Evolutionary conservation across 2,113 vertebrate species (phyloP).

Genomic region (Platysteira castanea): DNA sequence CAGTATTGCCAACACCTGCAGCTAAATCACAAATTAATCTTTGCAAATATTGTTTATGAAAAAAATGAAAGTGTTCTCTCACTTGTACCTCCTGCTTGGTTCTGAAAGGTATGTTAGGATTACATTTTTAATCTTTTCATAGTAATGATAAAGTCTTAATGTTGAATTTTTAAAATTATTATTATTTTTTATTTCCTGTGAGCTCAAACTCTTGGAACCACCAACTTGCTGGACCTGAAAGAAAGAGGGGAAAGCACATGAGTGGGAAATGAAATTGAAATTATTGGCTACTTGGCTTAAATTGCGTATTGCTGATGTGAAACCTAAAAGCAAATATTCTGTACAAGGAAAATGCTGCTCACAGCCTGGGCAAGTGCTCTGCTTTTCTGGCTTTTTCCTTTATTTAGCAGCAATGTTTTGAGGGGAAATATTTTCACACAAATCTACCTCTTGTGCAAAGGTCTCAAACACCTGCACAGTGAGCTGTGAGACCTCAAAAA

Average conservation of each 20-base stretch:
- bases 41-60: background rate
- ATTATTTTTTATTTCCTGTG: background rate
- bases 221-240: background rate
- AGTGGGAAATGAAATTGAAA: background rate
- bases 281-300: background rate
- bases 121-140: background rate
- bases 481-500: background rate
- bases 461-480: background rate
- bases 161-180: background rate
- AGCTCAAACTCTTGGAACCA: background rate
- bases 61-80: background rate
- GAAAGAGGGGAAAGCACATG: background rate
- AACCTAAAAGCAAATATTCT: background rate
- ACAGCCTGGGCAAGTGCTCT: background rate
- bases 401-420: background rate
- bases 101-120: background rate
- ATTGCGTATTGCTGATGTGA: background rate
- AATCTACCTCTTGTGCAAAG: rapidly evolving
- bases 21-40: background rate
- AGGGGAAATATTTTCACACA: background rate
- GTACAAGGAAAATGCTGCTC: background rate
- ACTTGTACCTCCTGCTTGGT: background rate
- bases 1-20: background rate
- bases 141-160: background rate
- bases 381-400: background rate